These are phyloP conservation scores for Helogale parvula DNA, from an alignment of 2,113 vertebrate genomes.

Conservation along the genomic window DNA sequence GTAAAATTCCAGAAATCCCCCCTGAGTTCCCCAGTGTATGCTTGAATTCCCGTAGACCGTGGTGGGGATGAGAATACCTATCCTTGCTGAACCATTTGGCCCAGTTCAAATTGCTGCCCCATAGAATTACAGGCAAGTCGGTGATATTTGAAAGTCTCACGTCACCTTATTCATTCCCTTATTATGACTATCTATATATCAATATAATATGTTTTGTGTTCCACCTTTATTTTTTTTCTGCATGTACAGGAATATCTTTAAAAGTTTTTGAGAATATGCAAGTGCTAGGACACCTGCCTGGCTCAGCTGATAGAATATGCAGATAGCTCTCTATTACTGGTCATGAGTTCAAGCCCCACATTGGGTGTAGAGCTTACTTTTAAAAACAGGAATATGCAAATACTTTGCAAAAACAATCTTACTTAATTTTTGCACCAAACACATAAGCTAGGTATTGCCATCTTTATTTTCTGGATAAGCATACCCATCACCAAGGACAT, in stretches of 20 bases:
- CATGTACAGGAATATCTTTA: not conserved
- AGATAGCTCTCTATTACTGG: not conserved
- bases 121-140: not conserved
- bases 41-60: not conserved
- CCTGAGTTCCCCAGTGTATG: not conserved
- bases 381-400: not conserved
- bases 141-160: not conserved
- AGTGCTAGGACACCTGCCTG: not conserved
- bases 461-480: not conserved
- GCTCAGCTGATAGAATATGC: not conserved
- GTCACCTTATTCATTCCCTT: not conserved
- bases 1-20: not conserved
- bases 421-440: not conserved
- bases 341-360: not conserved
- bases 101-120: not conserved
- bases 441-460: not conserved
- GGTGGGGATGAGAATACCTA: not conserved
- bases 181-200: not conserved
- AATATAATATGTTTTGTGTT: not conserved
- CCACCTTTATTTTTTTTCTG: not conserved
- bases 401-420: not conserved
- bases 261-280: not conserved
- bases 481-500: rapidly evolving
- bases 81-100: not conserved
- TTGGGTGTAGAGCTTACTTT: not conserved